Conservation (phyloP, 2,797 vertebrate genomes). For the Momotus momota region DNA sequence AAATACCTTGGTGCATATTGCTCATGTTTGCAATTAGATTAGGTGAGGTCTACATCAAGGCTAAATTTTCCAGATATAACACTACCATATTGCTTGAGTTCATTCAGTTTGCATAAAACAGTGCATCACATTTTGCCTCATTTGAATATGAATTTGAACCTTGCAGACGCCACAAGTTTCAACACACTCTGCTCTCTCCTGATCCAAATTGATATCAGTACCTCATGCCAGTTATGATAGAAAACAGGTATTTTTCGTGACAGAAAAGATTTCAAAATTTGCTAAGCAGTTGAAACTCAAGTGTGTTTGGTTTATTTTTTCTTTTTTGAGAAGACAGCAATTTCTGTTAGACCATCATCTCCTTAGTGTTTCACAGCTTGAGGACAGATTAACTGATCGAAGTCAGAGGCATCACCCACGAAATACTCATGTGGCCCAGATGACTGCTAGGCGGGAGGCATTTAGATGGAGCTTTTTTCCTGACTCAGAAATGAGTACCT, state of each 20-base stretch:
- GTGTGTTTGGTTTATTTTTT: fast-evolving
- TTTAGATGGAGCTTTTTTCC: not conserved
- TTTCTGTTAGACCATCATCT: not conserved
- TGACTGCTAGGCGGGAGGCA: not conserved
- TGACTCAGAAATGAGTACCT: not conserved
- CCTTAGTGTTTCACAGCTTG: not conserved
- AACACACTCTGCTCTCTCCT: not conserved
- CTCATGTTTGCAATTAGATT: not conserved
- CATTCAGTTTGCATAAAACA: not conserved
- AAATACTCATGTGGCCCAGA: not conserved
- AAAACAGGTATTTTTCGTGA: not conserved
- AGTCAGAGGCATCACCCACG: not conserved
- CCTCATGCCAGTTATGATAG: not conserved
- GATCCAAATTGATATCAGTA: not conserved
- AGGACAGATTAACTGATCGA: not conserved
- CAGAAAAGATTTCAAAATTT: not conserved
- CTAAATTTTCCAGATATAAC: not conserved
- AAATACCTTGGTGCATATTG: not conserved
- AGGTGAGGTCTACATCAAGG: not conserved
- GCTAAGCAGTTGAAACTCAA: not conserved
- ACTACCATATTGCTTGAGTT: not conserved
- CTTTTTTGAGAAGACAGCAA: not conserved
- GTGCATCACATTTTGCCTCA: not conserved
- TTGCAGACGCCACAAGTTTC: not conserved
- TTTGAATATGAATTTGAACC: not conserved